These are phyloP conservation scores for Aleiodes sp. DNA, from an alignment of 1,140 invertebrate genomes.

Conservation along the genomic window DNA sequence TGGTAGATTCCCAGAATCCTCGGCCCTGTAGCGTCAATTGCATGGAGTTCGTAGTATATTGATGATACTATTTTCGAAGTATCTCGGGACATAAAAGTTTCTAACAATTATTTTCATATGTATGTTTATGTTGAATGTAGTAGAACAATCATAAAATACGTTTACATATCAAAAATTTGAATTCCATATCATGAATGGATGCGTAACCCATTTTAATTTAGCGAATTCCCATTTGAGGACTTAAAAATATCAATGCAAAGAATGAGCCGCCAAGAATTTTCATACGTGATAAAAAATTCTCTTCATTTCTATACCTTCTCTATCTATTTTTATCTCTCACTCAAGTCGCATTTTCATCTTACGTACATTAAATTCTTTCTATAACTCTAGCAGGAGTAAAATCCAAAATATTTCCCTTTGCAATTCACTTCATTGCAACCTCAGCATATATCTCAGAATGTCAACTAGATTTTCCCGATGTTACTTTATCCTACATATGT, in stretches of 20 bases:
- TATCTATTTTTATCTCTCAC: background rate
- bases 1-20: too few species aligned
- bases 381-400: constrained; percentile 15
- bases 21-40: too few species aligned
- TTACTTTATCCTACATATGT: constrained; percentile 20
- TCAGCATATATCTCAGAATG: constrained; percentile 19
- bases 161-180: too few species aligned
- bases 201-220: too few species aligned
- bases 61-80: too few species aligned
- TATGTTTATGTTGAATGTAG: too few species aligned
- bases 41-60: too few species aligned
- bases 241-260: background rate
- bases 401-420: constrained; percentile 51
- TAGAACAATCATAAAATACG: too few species aligned
- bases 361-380: background rate
- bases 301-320: background rate
- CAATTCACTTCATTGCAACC: constrained; percentile 40
- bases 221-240: too few species aligned
- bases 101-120: too few species aligned
- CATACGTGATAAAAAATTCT: background rate
- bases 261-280: background rate
- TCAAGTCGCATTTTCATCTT: constrained; percentile 5
- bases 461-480: constrained; percentile 39
- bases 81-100: too few species aligned
- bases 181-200: too few species aligned